Evolutionary conservation across 1,140 invertebrate genomes (phyloP), one percentile per base, ranked within the genome.

Genomic region (Acyrthosiphon pisum): DNA sequence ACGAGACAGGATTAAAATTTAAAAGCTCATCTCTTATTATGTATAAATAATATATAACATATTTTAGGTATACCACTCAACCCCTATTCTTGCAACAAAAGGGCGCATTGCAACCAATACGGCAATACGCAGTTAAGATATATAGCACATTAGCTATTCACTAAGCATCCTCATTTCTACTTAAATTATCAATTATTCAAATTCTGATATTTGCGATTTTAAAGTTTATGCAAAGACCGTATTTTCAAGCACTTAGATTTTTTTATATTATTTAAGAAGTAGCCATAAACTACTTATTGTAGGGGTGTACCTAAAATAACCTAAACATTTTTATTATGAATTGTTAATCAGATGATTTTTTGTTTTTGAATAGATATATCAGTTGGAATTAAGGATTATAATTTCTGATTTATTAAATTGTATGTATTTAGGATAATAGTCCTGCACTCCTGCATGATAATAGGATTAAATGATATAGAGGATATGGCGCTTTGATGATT

Each of bases 11-110:
- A 76, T 76, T 76, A 76, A 76, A 76, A 76, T 76, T n/a, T 76
- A 76, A 76, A 76, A 76, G 60, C 60, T 76, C 60, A 76, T 76
- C 60, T 76, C 60, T n/a, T 68, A 68, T 76, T 76, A 76, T 76
- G 30, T 76, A 76, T 76, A 76, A 30, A n/a, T 76, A 76, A 76
- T 76, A n/a, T n/a, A 76, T 76, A 76, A 76, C 60, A 76, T 18
- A 76, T 53, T 50, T 3, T n/a, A 30, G 30, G 30, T 68, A 60
- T 30, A 60, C 9, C 30, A 68, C 60, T 68, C 60, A 68, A 68
- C 30, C 26, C 11, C 30, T n/a, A 76, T 68, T n/a, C 11, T 6
- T 30, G 11, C 60, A 68, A 30, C 30, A 35, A 76, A 76, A 76
- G n/a, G 4, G 22, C n/a, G n/a, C 11, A 14, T 14, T 2, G 0